These are phyloP conservation scores for Orycteropus afer DNA, from an alignment of 2,113 vertebrate species.

Conservation along the genomic window DNA sequence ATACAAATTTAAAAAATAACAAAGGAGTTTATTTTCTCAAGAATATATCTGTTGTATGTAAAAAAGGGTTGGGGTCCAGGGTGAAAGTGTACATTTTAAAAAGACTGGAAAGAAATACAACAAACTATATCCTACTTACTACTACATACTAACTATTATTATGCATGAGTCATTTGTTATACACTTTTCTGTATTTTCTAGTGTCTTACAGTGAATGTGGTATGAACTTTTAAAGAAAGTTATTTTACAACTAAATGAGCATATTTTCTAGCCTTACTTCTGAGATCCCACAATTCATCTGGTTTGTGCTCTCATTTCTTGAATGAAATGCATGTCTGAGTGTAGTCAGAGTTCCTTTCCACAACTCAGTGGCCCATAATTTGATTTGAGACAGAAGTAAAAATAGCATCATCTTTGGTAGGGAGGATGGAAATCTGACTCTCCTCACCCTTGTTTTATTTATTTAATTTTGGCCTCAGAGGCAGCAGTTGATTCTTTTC, in stretches of 20 bases:
- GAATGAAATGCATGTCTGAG: background rate
- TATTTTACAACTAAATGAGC: conserved; percentile 1
- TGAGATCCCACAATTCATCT: background rate
- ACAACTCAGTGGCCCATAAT: conserved; percentile 61
- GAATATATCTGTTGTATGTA: background rate
- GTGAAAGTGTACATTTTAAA: conserved; percentile 30
- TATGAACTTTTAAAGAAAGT: background rate
- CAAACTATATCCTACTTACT: background rate
- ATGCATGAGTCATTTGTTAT: conserved; percentile 15
- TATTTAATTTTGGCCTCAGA: background rate
- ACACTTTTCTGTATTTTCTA: conserved; percentile 32
- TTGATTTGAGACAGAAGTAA: conserved; percentile 73
- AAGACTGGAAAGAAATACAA: background rate
- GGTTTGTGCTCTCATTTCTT: background rate
- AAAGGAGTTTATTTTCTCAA: background rate
- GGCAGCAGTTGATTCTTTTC: conserved; percentile 37
- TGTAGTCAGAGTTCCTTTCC: conserved; percentile 51
- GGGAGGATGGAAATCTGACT: conserved; percentile 60
- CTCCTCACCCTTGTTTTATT: background rate
- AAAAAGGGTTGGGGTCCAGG: background rate
- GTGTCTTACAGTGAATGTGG: background rate
- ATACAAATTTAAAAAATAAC: background rate
- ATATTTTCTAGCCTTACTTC: background rate
- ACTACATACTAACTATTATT: background rate
- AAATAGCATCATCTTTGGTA: conserved; percentile 64